A percentile compares a stretch with the other conserved stretches of the same genome.
Evolutionary conservation across 2,888 invertebrate species (phyloP).

Genomic region (Stenoptilia bipunctidactyla): DNA sequence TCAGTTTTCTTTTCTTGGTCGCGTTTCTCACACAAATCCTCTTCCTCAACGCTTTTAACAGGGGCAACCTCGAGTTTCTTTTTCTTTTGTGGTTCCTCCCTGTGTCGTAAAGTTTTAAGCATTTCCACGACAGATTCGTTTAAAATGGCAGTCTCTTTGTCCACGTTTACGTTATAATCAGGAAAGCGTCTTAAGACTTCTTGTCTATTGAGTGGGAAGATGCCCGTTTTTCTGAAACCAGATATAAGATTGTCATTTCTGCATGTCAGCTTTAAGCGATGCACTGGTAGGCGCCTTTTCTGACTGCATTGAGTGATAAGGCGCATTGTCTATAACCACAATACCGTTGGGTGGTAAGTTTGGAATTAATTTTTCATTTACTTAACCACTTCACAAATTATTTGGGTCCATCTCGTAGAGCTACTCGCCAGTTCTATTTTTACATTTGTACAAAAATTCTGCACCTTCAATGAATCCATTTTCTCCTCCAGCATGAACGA

Average conservation of each 20-base stretch:
- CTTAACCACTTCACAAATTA: constrained; percentile 16
- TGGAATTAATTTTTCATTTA: constrained; percentile 17
- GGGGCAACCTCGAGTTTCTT: not conserved
- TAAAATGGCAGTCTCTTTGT: not conserved
- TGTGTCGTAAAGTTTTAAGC: not conserved
- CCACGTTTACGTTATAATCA: not conserved
- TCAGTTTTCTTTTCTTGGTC: not conserved
- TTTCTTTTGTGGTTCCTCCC: not conserved
- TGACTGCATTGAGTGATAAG: constrained; percentile 13
- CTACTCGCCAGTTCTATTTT: constrained; percentile 15
- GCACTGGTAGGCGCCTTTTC: constrained; percentile 8
- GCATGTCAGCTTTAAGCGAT: constrained; percentile 10
- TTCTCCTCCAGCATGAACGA: constrained; percentile 17
- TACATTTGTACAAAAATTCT: constrained; percentile 15
- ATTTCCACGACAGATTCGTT: not conserved
- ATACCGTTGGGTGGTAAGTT: constrained; percentile 17
- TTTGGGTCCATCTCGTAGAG: constrained; percentile 15
- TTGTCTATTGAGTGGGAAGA: not conserved
- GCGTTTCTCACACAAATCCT: not conserved
- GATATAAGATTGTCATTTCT: constrained; percentile 1
- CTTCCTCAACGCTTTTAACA: not conserved
- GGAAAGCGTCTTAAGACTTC: not conserved
- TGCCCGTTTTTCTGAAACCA: not conserved
- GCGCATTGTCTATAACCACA: too few species aligned
- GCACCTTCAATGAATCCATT: constrained; percentile 15